These are phyloP conservation scores for Rhimphoctona megacephalus DNA, from an alignment of 2,888 invertebrate genomes.

Conservation along the genomic window DNA sequence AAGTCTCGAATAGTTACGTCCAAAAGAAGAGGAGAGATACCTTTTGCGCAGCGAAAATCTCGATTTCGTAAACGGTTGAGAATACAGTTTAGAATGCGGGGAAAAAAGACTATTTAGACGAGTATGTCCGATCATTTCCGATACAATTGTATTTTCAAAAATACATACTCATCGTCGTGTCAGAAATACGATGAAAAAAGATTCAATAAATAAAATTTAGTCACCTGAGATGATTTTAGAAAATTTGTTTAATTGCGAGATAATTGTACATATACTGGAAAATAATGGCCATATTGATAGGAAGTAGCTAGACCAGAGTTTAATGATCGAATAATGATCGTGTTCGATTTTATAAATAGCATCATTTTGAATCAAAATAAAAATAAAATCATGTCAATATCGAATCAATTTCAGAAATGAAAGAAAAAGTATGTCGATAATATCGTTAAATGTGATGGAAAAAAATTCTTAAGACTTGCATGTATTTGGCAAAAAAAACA, in stretches of 20 bases:
- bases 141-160: not conserved
- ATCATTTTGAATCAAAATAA: not conserved
- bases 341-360: not conserved
- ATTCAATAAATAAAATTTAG: not conserved
- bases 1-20: constrained; percentile 40
- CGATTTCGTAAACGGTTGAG: not conserved
- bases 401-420: not conserved
- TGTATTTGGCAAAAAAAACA: not conserved
- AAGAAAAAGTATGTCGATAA: not conserved
- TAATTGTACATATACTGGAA: not conserved
- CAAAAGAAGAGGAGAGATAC: constrained; percentile 17
- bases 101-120: not conserved
- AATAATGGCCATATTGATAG: constrained; percentile 7
- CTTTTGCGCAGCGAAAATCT: not conserved
- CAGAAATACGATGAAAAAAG: not conserved
- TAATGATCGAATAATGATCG: not conserved
- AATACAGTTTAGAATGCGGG: not conserved
- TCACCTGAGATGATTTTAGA: not conserved
- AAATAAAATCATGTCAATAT: constrained; percentile 24
- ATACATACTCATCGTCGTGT: not conserved
- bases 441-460: not conserved
- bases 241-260: not conserved
- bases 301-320: not conserved
- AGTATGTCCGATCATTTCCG: not conserved
- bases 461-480: not conserved